Base-by-base conservation (phyloP, 2,113 vertebrate species). In the Synchiropus splendidus region DNA sequence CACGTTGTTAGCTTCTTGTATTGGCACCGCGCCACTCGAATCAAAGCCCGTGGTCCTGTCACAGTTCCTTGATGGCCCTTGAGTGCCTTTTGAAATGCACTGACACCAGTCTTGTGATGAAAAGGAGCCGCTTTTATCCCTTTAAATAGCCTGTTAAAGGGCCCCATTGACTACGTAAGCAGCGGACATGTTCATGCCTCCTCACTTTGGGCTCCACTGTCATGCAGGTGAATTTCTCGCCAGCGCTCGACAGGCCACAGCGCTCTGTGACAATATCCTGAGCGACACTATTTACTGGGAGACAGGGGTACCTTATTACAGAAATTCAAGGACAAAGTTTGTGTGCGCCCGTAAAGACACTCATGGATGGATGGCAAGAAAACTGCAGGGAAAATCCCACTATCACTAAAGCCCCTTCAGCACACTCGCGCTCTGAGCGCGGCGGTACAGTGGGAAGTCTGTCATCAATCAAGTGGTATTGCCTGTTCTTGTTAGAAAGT, bases 381-480 rank as follows among this genome's bases (percentile, higher is more conserved):
- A 59, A 48, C n/a, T n/a, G 42, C 16, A 42, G 27, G 40, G 17
- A 43, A 14, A 32, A 43, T 5, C 18, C 45, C 48, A 53, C 43
- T 11, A 51, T 34, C 55, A 58, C n/a, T n/a, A n/a, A n/a, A n/a
- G n/a, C n/a, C n/a, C 48, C 51, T 27, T 18, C 36, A 31, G 42
- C 47, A 53, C 44, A 64, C 51, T 48, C 52, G 59, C 17, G 18
- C 40, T 57, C 31, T 41, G 44, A 56, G 53, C 46, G 21, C 16
- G 4, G 52, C 54, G 42, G 54, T 27, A 18, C 55, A 40, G 54
- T 51, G 38, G 62, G 70, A 76, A 66, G 53, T 48, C 70, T 75
- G 70, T 63, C 75, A 83, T 83, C 75, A 64, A 80, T 82, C 79
- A 82, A 57, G 42, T 55, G 49, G 67, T 76, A 73, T 79, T 77